phyloP scores from a whole-genome alignment of 53 echinoderm and acorn worm genomes.

The Mesocentrotus franciscanus region DNA sequence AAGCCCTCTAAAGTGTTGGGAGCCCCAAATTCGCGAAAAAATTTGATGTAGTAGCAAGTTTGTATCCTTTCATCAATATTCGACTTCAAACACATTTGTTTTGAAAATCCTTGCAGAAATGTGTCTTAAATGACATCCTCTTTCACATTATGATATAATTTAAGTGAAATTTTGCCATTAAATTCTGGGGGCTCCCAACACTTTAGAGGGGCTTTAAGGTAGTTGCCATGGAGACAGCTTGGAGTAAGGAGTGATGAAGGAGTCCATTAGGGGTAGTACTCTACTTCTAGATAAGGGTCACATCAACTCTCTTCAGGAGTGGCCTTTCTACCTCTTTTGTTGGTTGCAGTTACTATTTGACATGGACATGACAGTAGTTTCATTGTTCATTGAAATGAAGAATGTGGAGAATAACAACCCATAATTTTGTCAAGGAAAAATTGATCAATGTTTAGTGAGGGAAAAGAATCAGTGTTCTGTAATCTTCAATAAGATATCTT shows the following conservation, averaged over 20 bases:
- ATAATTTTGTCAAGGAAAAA: background rate
- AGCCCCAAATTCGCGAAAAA: too few species aligned
- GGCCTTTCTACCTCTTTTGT: background rate
- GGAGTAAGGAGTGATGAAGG: background rate
- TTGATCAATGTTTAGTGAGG: background rate
- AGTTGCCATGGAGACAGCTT: background rate
- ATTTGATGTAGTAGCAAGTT: too few species aligned
- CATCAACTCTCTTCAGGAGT: background rate
- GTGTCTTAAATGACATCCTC: too few species aligned
- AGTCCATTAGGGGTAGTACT: constrained; percentile 7
- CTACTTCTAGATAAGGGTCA: background rate
- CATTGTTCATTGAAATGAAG: background rate
- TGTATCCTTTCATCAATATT: too few species aligned
- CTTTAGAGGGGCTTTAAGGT: too few species aligned
- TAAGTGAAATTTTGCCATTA: too few species aligned
- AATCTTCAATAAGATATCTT: too few species aligned
- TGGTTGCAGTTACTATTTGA: background rate
- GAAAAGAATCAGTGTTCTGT: background rate
- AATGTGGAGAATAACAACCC: background rate
- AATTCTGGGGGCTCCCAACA: too few species aligned
- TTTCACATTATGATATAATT: too few species aligned
- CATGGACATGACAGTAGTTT: background rate
- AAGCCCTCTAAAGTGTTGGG: too few species aligned
- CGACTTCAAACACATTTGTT: too few species aligned
- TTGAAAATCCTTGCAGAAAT: too few species aligned